phyloP scores from a whole-genome alignment of 1,140 invertebrate species.

The Nephotettix cincticeps region DNA sequence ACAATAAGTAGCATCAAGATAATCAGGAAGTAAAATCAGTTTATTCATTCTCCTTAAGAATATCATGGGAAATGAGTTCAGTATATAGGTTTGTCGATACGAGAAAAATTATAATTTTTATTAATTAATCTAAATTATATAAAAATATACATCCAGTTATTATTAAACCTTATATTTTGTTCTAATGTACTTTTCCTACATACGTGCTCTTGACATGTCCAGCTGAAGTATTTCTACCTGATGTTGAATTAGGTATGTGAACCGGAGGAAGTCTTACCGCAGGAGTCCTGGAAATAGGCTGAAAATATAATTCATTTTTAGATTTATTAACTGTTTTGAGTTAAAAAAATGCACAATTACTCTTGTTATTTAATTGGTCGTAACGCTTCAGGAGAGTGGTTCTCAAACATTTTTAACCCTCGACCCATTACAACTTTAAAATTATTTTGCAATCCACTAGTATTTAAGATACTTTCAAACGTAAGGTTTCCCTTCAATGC shows the following conservation, averaged over 20 bases:
- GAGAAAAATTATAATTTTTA: neutral
- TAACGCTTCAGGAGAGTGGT: neutral
- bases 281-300: neutral
- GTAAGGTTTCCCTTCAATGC: no score
- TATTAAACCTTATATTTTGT: neutral
- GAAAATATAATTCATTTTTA: neutral
- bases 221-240: neutral
- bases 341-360: neutral
- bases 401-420: neutral
- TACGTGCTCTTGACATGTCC: neutral
- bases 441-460: no score
- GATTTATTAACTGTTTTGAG: neutral
- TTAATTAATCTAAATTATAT: neutral
- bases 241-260: neutral
- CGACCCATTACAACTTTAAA: neutral
- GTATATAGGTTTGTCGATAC: neutral
- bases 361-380: neutral
- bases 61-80: neutral
- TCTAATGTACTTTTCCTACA: neutral
- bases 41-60: neutral
- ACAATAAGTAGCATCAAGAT: neutral
- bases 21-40: neutral
- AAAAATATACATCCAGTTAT: neutral
- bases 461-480: no score
- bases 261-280: neutral